These are phyloP conservation scores for Probaryconus sp. DNA, from an alignment of 1,140 invertebrate species.

Conservation along the genomic window DNA sequence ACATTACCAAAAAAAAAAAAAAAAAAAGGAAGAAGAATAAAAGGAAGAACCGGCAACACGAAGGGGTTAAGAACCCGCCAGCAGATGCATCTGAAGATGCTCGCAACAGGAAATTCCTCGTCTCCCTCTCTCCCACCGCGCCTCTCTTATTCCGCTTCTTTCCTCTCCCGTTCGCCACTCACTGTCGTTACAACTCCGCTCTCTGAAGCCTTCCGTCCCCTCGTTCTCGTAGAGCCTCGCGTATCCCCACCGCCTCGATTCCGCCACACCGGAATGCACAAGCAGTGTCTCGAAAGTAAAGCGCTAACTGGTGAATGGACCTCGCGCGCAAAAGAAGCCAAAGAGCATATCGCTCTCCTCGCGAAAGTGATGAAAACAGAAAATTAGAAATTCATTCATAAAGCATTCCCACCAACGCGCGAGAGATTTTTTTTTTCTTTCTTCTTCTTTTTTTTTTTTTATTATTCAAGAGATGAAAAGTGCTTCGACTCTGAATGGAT, in stretches of 20 bases:
- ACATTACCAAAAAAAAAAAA: not conserved
- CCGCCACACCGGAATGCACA: slow-evolving; percentile 62
- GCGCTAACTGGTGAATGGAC: slow-evolving; percentile 72
- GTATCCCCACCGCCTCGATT: slow-evolving; percentile 41
- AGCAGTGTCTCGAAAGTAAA: slow-evolving; percentile 64
- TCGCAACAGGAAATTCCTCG: slow-evolving; percentile 77
- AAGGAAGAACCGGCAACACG: slow-evolving; percentile 47
- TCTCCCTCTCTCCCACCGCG: slow-evolving; percentile 49
- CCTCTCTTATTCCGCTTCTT: slow-evolving; percentile 22
- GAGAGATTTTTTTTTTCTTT: too few species aligned
- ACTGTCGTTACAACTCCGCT: slow-evolving; percentile 54
- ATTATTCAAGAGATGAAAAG: too few species aligned
- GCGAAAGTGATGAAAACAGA: slow-evolving; percentile 59
- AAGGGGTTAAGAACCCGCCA: slow-evolving; percentile 66
- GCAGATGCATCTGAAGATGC: slow-evolving; percentile 76
- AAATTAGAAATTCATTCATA: slow-evolving; percentile 57
- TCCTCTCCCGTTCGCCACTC: slow-evolving; percentile 38
- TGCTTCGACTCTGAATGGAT: too few species aligned
- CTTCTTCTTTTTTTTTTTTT: too few species aligned
- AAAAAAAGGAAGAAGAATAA: slow-evolving; percentile 15
- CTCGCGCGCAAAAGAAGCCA: slow-evolving; percentile 45
- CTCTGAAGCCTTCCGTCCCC: slow-evolving; percentile 47
- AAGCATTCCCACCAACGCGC: slow-evolving; percentile 8
- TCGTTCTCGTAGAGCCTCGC: slow-evolving; percentile 34
- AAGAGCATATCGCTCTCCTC: slow-evolving; percentile 48